Percentiles rank a stretch among this genome's conserved stretches.
Evolutionary conservation across 1,140 invertebrate genomes (phyloP).

Genomic region (Wiebesia pumilae): DNA sequence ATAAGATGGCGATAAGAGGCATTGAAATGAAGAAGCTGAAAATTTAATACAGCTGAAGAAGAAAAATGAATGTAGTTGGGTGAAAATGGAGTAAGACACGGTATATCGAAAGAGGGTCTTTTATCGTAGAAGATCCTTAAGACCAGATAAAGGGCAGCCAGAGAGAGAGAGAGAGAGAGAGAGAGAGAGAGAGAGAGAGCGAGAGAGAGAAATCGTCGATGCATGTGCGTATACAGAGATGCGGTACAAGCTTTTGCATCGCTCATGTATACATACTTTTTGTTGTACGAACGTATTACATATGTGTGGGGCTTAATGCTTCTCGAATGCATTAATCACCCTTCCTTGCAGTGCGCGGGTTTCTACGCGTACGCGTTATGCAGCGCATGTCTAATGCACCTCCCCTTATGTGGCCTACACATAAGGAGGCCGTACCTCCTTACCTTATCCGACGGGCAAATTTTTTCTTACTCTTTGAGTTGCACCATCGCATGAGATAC

Average conservation of each 20-base stretch:
- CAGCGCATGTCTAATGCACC: conserved; percentile 43
- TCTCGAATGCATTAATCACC: conserved; percentile 51
- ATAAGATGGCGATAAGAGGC: neutral
- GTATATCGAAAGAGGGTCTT: neutral
- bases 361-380: conserved; percentile 13
- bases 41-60: neutral
- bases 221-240: neutral
- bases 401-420: conserved; percentile 10
- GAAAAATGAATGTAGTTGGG: neutral
- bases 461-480: conserved; percentile 4
- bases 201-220: conserved; percentile 40
- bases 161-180: neutral
- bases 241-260: neutral
- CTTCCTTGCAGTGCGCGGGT: conserved; percentile 8
- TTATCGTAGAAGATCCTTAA: conserved; percentile 37
- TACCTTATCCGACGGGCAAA: conserved; percentile 1
- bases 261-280: neutral
- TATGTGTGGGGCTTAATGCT: neutral
- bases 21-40: neutral
- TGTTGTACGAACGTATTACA: neutral
- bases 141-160: conserved; percentile 31
- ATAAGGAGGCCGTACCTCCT: neutral
- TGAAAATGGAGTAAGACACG: neutral
- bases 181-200: neutral
- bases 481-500: neutral